These are phyloP conservation scores for Bombus consobrinus DNA, from an alignment of 1,140 invertebrate species.

Conservation along the genomic window DNA sequence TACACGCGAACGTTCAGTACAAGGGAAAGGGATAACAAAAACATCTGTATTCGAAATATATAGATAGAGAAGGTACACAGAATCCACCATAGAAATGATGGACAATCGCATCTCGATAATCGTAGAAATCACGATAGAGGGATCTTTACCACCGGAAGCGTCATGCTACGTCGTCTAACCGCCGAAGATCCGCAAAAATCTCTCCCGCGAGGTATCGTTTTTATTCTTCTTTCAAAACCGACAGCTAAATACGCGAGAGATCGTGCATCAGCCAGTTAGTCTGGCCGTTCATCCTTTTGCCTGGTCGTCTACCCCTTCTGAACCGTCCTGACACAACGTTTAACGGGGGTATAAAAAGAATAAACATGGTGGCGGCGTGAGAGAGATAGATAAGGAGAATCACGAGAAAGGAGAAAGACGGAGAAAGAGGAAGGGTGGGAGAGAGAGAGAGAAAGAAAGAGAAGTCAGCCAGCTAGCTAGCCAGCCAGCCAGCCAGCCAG, in stretches of 20 bases:
- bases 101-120: constrained; percentile 8
- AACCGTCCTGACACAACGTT: constrained; percentile 55
- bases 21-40: constrained; percentile 39
- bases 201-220: neutral
- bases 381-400: constrained; percentile 41
- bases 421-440: neutral
- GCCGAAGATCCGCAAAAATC: neutral
- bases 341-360: constrained; percentile 63
- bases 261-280: constrained; percentile 1
- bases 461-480: constrained; percentile 39
- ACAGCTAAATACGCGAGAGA: neutral
- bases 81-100: neutral
- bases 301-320: constrained; percentile 54
- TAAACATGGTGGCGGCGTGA: constrained; percentile 61
- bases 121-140: constrained; percentile 24
- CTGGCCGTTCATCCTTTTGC: constrained; percentile 35
- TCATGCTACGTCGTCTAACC: constrained; percentile 29
- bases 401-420: constrained; percentile 3
- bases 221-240: neutral
- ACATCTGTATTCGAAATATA: constrained; percentile 44
- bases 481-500: constrained; percentile 62
- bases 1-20: constrained; percentile 11
- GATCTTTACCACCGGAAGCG: constrained; percentile 33
- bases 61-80: neutral
- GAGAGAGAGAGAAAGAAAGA: constrained; percentile 2